phyloP scores from a whole-genome alignment of 2,113 vertebrate genomes.

The Sigmodon hispidus region DNA sequence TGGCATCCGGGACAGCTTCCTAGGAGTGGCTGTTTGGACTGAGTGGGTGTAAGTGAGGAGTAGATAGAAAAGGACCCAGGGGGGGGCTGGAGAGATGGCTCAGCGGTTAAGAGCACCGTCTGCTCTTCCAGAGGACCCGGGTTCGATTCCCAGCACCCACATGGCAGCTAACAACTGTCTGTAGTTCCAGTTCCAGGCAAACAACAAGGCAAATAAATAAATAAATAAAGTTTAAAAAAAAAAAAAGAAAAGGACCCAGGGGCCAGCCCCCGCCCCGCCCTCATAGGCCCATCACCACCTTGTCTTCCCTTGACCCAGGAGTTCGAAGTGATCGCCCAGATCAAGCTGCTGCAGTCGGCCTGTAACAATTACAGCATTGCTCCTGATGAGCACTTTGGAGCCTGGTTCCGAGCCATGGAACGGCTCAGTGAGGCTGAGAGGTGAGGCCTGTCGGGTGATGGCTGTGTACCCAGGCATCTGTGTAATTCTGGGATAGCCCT shows the following conservation, averaged over 20 bases:
- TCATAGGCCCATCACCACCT: rapidly evolving
- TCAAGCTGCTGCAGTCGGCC: conserved; percentile 96
- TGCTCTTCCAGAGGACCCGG: too few relatives aligned
- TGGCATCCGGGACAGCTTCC: background rate
- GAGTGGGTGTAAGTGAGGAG: background rate
- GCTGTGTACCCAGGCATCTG: rapidly evolving
- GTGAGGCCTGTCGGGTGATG: conserved; percentile 78
- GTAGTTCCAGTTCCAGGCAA: too few relatives aligned
- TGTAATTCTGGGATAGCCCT: rapidly evolving
- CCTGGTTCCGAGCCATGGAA: conserved; percentile 93
- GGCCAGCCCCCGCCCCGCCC: background rate
- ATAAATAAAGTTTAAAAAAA: too few relatives aligned
- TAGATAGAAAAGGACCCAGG: rapidly evolving
- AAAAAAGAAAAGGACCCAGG: rapidly evolving
- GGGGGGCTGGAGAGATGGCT: too few relatives aligned
- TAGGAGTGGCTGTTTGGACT: background rate
- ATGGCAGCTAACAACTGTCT: too few relatives aligned
- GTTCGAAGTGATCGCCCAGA: conserved; percentile 98
- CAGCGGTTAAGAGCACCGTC: too few relatives aligned
- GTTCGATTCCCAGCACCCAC: too few relatives aligned
- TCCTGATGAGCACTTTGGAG: conserved; percentile 89
- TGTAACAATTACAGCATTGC: conserved; percentile 98
- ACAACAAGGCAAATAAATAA: too few relatives aligned
- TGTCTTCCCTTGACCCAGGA: conserved; percentile 85
- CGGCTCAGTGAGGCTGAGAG: conserved; percentile 94